These are phyloP conservation scores for Drosophila bocki DNA, from an alignment of 1,140 invertebrate genomes.

Conservation along the genomic window DNA sequence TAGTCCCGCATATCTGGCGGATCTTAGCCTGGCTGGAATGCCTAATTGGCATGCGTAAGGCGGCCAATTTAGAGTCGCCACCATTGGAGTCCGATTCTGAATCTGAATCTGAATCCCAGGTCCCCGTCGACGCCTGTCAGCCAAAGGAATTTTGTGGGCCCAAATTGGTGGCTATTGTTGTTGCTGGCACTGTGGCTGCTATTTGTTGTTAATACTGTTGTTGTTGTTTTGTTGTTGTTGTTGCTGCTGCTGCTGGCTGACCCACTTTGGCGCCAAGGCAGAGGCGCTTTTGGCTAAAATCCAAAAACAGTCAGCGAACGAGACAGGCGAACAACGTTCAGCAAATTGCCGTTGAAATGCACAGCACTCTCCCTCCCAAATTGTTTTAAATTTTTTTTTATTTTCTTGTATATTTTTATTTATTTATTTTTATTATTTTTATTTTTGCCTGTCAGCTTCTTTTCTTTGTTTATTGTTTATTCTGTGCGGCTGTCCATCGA, in stretches of 20 bases:
- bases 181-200: conserved; percentile 14
- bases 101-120: conserved; percentile 38
- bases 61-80: conserved; percentile 50
- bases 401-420: conserved; percentile 2
- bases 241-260: conserved; percentile 59
- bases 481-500: conserved; percentile 19
- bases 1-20: background rate
- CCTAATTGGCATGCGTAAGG: conserved; percentile 76
- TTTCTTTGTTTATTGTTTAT: conserved; percentile 41
- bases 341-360: conserved; percentile 56
- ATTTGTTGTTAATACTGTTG: conserved; percentile 9
- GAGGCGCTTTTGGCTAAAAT: conserved; percentile 69
- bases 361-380: background rate
- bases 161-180: conserved; percentile 80
- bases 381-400: background rate
- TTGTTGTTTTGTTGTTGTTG: conserved; percentile 27
- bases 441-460: conserved; percentile 23
- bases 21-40: conserved; percentile 21
- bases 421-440: background rate
- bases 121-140: conserved; percentile 69
- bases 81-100: conserved; percentile 21
- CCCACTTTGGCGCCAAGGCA: conserved; percentile 73
- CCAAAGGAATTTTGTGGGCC: conserved; percentile 73
- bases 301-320: conserved; percentile 65
- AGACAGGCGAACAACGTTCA: conserved; percentile 53